Evolutionary conservation across 1,140 invertebrate genomes (phyloP), one percentile per base, ranked within the genome.

Genomic region (Danaus plexippus): DNA sequence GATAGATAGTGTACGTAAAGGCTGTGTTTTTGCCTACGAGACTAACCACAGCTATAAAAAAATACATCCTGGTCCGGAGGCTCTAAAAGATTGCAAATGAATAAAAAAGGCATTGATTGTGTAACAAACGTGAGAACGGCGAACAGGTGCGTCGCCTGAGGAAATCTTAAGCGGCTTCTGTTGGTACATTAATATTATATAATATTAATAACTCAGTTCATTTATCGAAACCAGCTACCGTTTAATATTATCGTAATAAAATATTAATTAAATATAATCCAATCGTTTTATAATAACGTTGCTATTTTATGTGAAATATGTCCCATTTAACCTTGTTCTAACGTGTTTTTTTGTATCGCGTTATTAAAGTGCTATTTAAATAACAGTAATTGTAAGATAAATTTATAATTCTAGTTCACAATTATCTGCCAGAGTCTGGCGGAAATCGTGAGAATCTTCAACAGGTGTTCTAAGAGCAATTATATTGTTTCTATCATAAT

Each of bases 51-150:
- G 22, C 1, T 32, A 32, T 32, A 50, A 58, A 58, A 58, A 58
- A 58, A 52, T 61, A 66, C 71, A 78, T 78, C 73, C 73, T 71
- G 57, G 47, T 22, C 54, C 52, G 62, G 54, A 52, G 55, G 53
- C 58, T 67, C 62, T 69, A 72, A 75, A 73, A 69, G 66, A 71
- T 73, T 67, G 72, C 68, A 58, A 71, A 74, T 69, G 66, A 65
- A 74, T 73, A 61, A 77, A 79, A 81, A 77, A 71, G 69, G 55
- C 57, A 69, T 71, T 74, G 74, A 71, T 81, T 81, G 75, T 76
- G 68, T 76, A 75, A 76, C 69, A 53, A 57, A 73, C 58, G 71
- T 80, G 77, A 76, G 79, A 82, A 79, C 69, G 22, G 43, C 48
- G 57, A 66, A 71, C 79, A 82, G 79, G 79, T 82, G 79, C 70